phyloP scores from a whole-genome alignment of 2,888 invertebrate genomes.

The Dermolepida albohirtum region DNA sequence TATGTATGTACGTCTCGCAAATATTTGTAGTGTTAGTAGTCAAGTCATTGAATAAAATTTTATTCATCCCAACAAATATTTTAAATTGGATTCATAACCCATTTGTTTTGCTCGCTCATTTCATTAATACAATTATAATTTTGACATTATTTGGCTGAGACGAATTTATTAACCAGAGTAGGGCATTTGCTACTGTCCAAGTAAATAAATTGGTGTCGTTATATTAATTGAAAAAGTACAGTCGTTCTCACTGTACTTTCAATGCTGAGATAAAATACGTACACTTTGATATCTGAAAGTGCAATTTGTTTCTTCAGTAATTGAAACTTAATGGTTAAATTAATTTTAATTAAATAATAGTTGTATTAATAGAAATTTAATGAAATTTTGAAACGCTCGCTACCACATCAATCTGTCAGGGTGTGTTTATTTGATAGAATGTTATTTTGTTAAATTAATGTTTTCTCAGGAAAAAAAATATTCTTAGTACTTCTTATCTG shows the following conservation, averaged over 20 bases:
- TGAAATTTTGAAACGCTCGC: background rate
- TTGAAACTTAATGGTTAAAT: constrained; percentile 18
- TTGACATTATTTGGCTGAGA: constrained; percentile 23
- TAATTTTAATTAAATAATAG: constrained; percentile 13
- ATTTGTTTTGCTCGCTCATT: background rate
- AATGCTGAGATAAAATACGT: background rate
- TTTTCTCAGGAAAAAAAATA: no score
- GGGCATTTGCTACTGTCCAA: constrained; percentile 11
- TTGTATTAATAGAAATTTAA: constrained; percentile 8
- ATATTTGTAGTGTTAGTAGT: no score
- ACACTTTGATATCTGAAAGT: background rate
- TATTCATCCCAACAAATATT: no score
- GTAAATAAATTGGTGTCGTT: constrained; percentile 25
- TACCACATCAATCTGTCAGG: no score
- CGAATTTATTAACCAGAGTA: constrained; percentile 16
- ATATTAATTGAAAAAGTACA: constrained; percentile 31
- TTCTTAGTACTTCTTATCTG: no score
- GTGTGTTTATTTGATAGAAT: no score
- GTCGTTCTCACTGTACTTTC: constrained; percentile 16
- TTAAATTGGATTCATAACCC: no score
- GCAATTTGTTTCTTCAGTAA: constrained; percentile 14
- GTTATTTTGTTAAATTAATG: no score
- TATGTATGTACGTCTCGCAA: no score
- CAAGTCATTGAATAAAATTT: no score
- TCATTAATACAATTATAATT: constrained; percentile 15